Conservation (phyloP, 2,113 vertebrate genomes). For the Hirundichthys speculiger region DNA sequence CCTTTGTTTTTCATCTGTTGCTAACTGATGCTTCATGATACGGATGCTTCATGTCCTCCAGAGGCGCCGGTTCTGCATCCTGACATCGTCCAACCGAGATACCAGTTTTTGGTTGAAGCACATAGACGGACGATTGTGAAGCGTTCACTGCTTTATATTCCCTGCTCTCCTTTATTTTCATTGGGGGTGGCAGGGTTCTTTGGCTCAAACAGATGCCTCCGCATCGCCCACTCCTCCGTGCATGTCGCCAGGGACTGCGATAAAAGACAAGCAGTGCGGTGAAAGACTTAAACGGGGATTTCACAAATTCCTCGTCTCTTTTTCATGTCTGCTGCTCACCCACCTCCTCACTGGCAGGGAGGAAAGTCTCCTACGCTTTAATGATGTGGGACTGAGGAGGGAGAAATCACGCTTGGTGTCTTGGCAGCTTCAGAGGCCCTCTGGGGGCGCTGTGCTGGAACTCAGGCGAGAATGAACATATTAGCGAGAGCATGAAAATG, state of each 20-base stretch:
- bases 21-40: too few species aligned
- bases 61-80: too few species aligned
- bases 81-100: too few species aligned
- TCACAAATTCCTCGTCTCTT: constrained; percentile 5
- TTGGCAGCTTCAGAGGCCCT: constrained; percentile 56
- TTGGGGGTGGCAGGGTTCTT: constrained; percentile 32
- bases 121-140: constrained; percentile 23
- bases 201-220: constrained; percentile 29
- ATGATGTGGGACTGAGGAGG: constrained; percentile 54
- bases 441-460: constrained; percentile 56
- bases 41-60: neutral
- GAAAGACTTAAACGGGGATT: constrained; percentile 19
- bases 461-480: constrained; percentile 49
- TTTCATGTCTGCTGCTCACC: constrained; percentile 62
- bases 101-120: too few species aligned
- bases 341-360: constrained; percentile 67
- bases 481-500: constrained; percentile 34
- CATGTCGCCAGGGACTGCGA: constrained; percentile 26
- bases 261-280: constrained; percentile 43
- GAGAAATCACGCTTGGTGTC: constrained; percentile 56
- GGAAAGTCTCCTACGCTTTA: constrained; percentile 63
- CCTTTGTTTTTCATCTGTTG: too few species aligned
- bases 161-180: constrained; percentile 13
- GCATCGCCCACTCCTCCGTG: constrained; percentile 44
- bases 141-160: constrained; percentile 12